Percentiles rank a stretch among this genome's conserved stretches.
These are phyloP conservation scores for Chaunax sp. DNA, from an alignment of 2,797 vertebrate genomes.

Conservation along the genomic window DNA sequence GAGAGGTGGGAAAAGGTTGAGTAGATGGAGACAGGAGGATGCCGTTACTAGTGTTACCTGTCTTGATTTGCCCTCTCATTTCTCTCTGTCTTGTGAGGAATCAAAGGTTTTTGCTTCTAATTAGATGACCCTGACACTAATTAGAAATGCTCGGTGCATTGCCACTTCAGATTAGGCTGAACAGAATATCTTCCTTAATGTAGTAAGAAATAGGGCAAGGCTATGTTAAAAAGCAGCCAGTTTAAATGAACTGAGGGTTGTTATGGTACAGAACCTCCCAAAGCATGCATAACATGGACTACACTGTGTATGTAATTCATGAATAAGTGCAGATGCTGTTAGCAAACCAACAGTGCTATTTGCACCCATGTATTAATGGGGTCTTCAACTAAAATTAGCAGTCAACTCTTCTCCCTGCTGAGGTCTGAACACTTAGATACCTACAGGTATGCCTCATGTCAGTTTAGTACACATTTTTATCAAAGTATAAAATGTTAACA, in stretches of 20 bases:
- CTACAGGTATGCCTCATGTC: too few species aligned
- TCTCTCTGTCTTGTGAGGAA: conserved; percentile 67
- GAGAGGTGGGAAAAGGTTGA: conserved; percentile 24
- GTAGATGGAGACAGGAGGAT: conserved; percentile 20
- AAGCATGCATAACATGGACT: too few species aligned
- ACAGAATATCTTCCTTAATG: conserved; percentile 64
- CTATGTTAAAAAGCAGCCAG: conserved; percentile 28
- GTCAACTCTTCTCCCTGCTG: too few species aligned
- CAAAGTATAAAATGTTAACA: too few species aligned
- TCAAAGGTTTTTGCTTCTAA: conserved; percentile 76
- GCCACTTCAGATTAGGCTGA: conserved; percentile 68
- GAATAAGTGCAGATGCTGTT: too few species aligned
- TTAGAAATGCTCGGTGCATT: conserved; percentile 68
- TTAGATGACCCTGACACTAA: conserved; percentile 75
- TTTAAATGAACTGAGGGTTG: conserved; percentile 4
- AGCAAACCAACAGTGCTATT: too few species aligned
- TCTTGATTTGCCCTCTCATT: conserved; percentile 34
- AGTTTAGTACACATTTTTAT: too few species aligned
- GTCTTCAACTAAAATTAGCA: too few species aligned
- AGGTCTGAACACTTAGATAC: too few species aligned
- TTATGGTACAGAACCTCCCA: too few species aligned
- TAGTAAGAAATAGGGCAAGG: conserved; percentile 31
- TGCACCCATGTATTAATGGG: too few species aligned
- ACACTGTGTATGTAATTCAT: too few species aligned
- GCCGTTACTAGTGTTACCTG: conserved; percentile 32